A percentile compares a stretch with the other conserved stretches of the same genome.
Conservation (phyloP, 2,113 vertebrate species). For the Monarcha castaneiventris region DNA sequence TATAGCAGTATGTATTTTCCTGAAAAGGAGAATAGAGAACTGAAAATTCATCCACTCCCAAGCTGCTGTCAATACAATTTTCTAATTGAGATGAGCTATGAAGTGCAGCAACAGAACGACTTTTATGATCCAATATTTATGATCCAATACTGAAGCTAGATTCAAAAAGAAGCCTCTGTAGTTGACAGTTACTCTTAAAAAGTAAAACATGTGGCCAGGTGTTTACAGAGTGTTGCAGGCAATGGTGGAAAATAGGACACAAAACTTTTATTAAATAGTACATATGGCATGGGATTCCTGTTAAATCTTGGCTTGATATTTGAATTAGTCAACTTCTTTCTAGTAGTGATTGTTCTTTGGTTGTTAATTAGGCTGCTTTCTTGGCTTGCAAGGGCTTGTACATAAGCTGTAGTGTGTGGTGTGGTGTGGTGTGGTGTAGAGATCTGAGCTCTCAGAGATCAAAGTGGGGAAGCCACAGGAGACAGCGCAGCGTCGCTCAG, state of each 20-base stretch:
- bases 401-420: neutral
- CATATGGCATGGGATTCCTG: neutral
- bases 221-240: neutral
- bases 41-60: neutral
- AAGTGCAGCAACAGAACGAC: neutral
- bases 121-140: neutral
- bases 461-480: neutral
- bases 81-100: neutral
- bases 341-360: neutral
- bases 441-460: slow-evolving; percentile 14
- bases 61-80: neutral
- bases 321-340: neutral
- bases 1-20: neutral
- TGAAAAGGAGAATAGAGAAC: neutral
- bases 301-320: neutral
- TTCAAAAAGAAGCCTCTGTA: neutral
- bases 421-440: neutral
- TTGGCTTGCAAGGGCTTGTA: neutral
- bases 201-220: neutral
- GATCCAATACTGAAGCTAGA: neutral
- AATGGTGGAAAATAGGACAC: neutral
- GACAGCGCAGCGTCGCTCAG: accelerated
- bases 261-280: neutral
- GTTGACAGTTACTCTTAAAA: neutral
- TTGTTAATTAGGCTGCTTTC: neutral